A percentile compares a stretch with the other conserved stretches of the same genome.
These are phyloP conservation scores for Emys orbicularis DNA, from an alignment of 2,797 vertebrate genomes.

Conservation along the genomic window DNA sequence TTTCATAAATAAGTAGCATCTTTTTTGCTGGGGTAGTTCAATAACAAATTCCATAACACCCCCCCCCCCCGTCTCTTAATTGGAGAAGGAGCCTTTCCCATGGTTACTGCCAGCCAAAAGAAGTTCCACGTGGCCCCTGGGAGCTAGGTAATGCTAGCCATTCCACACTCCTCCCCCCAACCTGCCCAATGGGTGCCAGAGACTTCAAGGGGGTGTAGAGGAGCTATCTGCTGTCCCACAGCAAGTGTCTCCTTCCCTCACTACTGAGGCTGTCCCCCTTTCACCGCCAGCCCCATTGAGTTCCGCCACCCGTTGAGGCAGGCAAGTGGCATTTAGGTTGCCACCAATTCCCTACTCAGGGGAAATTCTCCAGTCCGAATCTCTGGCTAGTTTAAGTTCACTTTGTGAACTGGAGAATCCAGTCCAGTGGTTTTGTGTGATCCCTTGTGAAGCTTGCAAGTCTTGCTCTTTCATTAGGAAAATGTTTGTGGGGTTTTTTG, in stretches of 20 bases:
- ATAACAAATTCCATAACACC: not conserved
- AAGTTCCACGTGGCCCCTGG: not conserved
- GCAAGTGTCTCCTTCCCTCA: no score
- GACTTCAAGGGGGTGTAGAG: not conserved
- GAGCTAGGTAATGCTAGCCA: not conserved
- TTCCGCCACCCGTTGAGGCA: not conserved
- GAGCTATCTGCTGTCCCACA: no score
- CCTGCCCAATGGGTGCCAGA: not conserved
- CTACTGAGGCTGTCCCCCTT: not conserved
- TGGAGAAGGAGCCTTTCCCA: not conserved
- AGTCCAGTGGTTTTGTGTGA: not conserved
- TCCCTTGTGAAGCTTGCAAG: not conserved
- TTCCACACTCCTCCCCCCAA: not conserved
- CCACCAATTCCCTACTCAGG: not conserved
- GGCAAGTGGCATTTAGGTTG: not conserved
- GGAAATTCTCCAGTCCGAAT: not conserved
- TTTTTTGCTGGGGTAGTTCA: not conserved
- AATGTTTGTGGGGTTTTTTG: not conserved
- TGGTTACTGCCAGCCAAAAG: not conserved
- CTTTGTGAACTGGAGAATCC: not conserved
- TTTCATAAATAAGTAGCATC: not conserved
- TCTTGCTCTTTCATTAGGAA: not conserved
- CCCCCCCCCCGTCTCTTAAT: not conserved
- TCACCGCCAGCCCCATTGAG: not conserved
- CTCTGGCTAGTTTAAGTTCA: not conserved